Base-by-base conservation (phyloP, 2,113 vertebrate genomes). In the Chionodraco myersi region DNA sequence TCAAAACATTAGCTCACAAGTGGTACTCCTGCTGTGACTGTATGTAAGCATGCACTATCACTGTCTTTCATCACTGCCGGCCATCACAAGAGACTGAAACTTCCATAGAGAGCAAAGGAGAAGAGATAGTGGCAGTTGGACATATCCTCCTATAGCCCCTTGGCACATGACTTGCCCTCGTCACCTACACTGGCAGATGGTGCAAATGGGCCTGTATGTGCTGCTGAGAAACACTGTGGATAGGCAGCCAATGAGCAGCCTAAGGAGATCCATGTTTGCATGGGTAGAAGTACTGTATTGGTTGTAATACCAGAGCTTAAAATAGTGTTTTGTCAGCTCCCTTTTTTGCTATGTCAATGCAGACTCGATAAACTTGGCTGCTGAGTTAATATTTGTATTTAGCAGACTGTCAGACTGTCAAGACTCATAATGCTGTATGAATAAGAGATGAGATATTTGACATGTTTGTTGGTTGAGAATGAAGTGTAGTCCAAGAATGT, bases 181-280 rank as follows among this genome's bases (percentile, higher is more conserved):
- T 84, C 85, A 80, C 83, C 84, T 79, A 83, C 45, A 18, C 18
- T 82, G 80, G 79, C 88, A 91, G 87, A 89, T 86, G 83, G 83
- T 90, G 72, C 73, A 90, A 90, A 91, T 80, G 70, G 75, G 77
- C 77, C 83, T 81, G 83, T 77, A 67, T 80, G 63, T 76, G 61
- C 66, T 69, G 47, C 61, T 69, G 75, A 47, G 57, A 30, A 73
- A 81, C 61, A 79, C 63, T 23, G 10, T 45, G 71, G 66, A 86
- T 54, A 49, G 48, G 30, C 49, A 68, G 30, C 49, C 65, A 68
- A 53, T 21, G 64, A n/a, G 64, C 64, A 67, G 65, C 52, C 49
- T 13, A 48, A 13, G n/a, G 3, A 52, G 49, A 53, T 68, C 65
- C 49, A 53, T 41, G 64, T 18, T 52, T 36, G 5, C 15, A 36